Percentiles rank a stretch among this genome's conserved stretches.
These are phyloP conservation scores for Euzophera pinguis DNA, from an alignment of 2,888 invertebrate genomes.

Conservation along the genomic window DNA sequence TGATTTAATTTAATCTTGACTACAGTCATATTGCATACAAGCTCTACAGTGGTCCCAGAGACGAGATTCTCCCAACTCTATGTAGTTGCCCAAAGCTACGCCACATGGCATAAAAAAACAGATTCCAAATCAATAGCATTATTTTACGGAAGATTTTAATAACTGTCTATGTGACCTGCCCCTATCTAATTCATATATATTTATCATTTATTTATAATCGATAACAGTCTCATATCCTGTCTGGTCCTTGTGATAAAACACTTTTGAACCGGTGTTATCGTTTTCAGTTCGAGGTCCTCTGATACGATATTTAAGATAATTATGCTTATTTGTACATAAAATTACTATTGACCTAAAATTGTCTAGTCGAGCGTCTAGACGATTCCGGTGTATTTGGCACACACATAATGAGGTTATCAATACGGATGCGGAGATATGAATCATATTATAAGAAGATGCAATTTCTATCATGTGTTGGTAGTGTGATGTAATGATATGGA, in stretches of 20 bases:
- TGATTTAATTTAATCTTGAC: too few species aligned
- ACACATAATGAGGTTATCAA: not conserved
- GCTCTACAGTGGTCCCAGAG: too few species aligned
- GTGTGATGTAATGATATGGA: too few species aligned
- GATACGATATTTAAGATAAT: not conserved
- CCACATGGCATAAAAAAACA: too few species aligned
- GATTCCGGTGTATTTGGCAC: conserved; percentile 1
- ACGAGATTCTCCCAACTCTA: too few species aligned
- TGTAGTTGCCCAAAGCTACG: too few species aligned
- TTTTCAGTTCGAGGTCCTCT: not conserved
- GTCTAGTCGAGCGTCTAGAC: not conserved
- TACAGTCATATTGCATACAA: too few species aligned
- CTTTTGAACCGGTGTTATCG: not conserved
- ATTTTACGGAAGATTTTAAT: too few species aligned
- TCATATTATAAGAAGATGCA: not conserved
- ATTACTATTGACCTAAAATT: conserved; percentile 1
- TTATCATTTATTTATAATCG: not conserved
- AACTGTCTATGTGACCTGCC: not conserved
- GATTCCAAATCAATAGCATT: too few species aligned
- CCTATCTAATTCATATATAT: not conserved
- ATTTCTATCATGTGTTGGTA: too few species aligned
- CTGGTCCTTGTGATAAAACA: not conserved
- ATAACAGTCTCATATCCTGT: not conserved
- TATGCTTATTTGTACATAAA: not conserved
- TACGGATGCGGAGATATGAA: not conserved